Evolutionary conservation across 2,797 vertebrate genomes (phyloP).

Genomic region (Decapterus maruadsi): DNA sequence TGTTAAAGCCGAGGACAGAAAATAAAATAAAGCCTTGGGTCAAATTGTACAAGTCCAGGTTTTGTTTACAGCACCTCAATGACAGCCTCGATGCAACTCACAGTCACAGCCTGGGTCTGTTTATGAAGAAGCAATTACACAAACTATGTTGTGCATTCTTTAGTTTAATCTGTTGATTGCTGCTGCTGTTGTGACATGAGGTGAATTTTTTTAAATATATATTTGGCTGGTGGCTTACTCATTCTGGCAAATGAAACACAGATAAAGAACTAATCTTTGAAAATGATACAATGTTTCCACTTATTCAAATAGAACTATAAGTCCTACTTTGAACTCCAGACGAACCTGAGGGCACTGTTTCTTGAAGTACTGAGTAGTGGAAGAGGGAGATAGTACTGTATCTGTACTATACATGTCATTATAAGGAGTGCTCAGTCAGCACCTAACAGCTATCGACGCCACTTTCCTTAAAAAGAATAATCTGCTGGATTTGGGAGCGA

Average conservation of each 20-base stretch:
- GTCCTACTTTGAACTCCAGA: not conserved
- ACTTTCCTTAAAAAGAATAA: slow-evolving; percentile 5
- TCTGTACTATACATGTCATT: not conserved
- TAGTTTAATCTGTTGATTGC: not conserved
- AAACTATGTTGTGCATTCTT: not conserved
- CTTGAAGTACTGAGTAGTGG: not conserved
- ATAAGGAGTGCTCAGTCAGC: slow-evolving; percentile 10
- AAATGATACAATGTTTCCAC: not conserved
- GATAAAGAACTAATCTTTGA: not conserved
- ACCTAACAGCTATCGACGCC: slow-evolving; percentile 9
- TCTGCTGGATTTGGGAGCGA: slow-evolving; percentile 5
- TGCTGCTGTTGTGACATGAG: not conserved
- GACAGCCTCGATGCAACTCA: not conserved
- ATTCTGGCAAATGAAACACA: too few relatives aligned
- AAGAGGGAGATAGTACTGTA: not conserved
- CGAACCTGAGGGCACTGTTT: not conserved
- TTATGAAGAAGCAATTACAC: slow-evolving; percentile 6
- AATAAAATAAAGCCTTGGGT: slow-evolving; percentile 14
- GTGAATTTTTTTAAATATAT: too few relatives aligned
- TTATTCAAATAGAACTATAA: not conserved
- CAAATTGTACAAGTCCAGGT: not conserved
- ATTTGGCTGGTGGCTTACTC: too few relatives aligned
- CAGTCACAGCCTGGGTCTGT: not conserved
- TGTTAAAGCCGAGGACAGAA: not conserved
- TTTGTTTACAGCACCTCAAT: slow-evolving; percentile 18